Base-by-base conservation (phyloP, 1,140 invertebrate species). In the Andrena cerasifolii region DNA sequence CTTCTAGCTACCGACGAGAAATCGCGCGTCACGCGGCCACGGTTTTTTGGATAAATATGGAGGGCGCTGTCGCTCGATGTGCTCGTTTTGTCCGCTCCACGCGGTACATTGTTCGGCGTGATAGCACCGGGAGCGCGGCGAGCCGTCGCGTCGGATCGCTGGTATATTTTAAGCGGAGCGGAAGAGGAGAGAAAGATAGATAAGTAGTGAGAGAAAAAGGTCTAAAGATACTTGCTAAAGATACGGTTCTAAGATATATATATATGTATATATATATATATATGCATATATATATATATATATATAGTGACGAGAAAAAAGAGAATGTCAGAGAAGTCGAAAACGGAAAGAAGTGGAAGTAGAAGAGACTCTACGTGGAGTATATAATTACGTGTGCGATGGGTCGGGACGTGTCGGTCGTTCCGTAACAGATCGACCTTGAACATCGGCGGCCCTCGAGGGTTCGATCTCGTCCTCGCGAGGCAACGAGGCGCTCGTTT, bases 191-290 rank as follows among this genome's bases (percentile, higher is more conserved):
- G 16, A 79, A 28, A 76, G 58, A 78, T 26, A 80, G 62, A 81
- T 24, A 58, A 49, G 53, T 24, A 79, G 58, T 56, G 61, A 77
- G 40, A 76, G 63, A 54, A 62, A 45, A 66, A 43, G 16, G 2
- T 72, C 36, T 67, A 70, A 70, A 77, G 63, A 31, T 83, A 83
- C 31, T 83, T n/a, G 76, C 76, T 83, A 83, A 68, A 45, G 33
- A 40, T 63, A 54, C 40, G 47, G 33, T 47, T 49, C 28, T 71
- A 77, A 61, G n/a, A n/a, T n/a, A n/a, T n/a, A n/a, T n/a, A n/a
- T n/a, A n/a, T n/a, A n/a, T n/a, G n/a, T n/a, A n/a, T n/a, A n/a
- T n/a, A n/a, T n/a, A n/a, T n/a, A n/a, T n/a, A n/a, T n/a, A n/a
- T n/a, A n/a, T n/a, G n/a, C n/a, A n/a, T n/a, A n/a, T n/a, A n/a